Conservation (phyloP, 2,113 vertebrate genomes). For the Syrmaticus mikado region DNA sequence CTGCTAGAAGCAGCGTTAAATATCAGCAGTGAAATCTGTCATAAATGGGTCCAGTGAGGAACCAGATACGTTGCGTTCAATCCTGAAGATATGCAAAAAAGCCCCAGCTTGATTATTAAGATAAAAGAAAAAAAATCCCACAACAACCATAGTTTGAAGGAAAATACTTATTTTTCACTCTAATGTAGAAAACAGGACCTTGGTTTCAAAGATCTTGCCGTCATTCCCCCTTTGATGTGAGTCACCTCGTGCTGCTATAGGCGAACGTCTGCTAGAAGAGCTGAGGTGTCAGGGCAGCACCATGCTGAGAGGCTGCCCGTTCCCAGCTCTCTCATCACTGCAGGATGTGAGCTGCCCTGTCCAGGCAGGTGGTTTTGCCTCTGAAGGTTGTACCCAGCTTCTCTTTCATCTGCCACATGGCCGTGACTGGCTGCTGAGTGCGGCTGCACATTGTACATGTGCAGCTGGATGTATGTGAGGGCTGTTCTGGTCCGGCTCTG, state of each 20-base stretch:
- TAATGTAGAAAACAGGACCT: background rate
- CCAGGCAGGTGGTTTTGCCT: fast-evolving
- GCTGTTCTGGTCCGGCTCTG: background rate
- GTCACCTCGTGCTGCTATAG: background rate
- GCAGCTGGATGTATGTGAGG: background rate
- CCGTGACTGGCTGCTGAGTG: background rate
- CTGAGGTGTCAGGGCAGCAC: background rate
- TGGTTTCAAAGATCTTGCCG: background rate
- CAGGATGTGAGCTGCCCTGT: fast-evolving
- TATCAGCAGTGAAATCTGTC: background rate
- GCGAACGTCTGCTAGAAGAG: background rate
- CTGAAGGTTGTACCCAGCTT: background rate
- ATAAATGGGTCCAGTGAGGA: background rate
- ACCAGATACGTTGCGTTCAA: background rate
- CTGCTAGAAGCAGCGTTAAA: background rate
- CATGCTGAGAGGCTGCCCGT: fast-evolving
- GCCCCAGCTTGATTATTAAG: background rate
- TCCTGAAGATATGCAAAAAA: background rate
- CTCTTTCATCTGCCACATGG: background rate
- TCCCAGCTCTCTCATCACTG: background rate
- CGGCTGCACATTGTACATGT: background rate
- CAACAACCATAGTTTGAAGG: background rate
- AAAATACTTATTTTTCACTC: background rate
- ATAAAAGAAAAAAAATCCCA: background rate
- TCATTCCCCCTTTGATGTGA: background rate